Evolutionary conservation across 2,888 invertebrate genomes (phyloP).

Genomic region (Megaustenia siamemsis): DNA sequence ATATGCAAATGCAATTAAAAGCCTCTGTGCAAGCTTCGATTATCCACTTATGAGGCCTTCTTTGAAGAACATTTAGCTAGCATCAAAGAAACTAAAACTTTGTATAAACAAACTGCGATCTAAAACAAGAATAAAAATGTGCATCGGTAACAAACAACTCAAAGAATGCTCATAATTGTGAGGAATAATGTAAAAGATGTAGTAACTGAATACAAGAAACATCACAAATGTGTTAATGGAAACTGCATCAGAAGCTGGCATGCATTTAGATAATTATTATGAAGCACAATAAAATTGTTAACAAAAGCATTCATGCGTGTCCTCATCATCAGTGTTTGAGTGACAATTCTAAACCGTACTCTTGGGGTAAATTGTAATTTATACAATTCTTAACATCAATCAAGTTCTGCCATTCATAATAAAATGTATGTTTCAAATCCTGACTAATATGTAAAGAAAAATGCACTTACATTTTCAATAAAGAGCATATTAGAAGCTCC

Average conservation of each 20-base stretch:
- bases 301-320: background rate
- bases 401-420: too few species aligned
- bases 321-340: background rate
- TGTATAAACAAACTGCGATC: background rate
- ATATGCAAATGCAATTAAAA: too few species aligned
- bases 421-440: too few species aligned
- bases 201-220: constrained; percentile 4
- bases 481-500: too few species aligned
- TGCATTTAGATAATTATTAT: constrained; percentile 1
- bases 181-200: background rate
- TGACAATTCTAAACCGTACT: background rate
- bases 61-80: too few species aligned
- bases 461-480: too few species aligned
- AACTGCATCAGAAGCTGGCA: background rate
- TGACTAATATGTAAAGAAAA: too few species aligned
- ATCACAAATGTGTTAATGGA: background rate
- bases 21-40: too few species aligned
- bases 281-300: background rate
- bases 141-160: background rate
- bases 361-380: too few species aligned
- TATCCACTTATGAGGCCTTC: too few species aligned
- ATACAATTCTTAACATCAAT: too few species aligned
- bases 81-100: too few species aligned
- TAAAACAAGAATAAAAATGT: background rate
- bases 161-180: background rate